These are phyloP conservation scores for Serinus canaria DNA, from an alignment of 2,113 vertebrate species.

Conservation along the genomic window DNA sequence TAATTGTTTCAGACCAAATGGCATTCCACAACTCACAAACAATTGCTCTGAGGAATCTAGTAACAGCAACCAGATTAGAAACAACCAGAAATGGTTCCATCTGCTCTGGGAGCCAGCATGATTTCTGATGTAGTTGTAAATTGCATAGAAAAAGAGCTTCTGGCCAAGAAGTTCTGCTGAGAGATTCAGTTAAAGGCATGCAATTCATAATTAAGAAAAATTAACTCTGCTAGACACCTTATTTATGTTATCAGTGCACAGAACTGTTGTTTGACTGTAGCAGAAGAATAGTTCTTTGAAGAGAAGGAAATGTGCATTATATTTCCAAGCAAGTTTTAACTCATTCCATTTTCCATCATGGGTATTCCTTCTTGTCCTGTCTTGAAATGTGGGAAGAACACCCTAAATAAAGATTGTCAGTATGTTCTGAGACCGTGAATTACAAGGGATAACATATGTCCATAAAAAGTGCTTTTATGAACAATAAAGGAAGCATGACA, in stretches of 20 bases:
- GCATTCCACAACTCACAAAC: slow-evolving; percentile 1
- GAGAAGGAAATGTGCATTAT: not conserved
- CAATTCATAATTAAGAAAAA: not conserved
- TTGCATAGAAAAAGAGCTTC: not conserved
- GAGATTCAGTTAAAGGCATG: not conserved
- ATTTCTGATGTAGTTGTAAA: not conserved
- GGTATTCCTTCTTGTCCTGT: not conserved
- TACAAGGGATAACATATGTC: not conserved
- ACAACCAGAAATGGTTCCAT: not conserved
- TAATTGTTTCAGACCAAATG: slow-evolving; percentile 6
- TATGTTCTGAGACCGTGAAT: not conserved
- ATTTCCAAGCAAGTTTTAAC: not conserved
- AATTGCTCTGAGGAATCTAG: slow-evolving; percentile 24
- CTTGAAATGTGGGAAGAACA: not conserved
- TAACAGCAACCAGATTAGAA: slow-evolving; percentile 56
- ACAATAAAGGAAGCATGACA: not conserved
- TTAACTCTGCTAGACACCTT: not conserved
- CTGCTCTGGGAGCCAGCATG: not conserved
- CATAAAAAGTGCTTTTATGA: not conserved
- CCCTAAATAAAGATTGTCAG: not conserved
- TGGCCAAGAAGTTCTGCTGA: not conserved
- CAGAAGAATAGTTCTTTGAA: not conserved
- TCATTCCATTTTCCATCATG: not conserved
- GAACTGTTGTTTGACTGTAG: not conserved
- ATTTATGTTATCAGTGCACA: not conserved